Percentiles rank a stretch among this genome's conserved stretches.
phyloP scores from a whole-genome alignment of 2,797 vertebrate species.

The Brachyalestes nurse region DNA sequence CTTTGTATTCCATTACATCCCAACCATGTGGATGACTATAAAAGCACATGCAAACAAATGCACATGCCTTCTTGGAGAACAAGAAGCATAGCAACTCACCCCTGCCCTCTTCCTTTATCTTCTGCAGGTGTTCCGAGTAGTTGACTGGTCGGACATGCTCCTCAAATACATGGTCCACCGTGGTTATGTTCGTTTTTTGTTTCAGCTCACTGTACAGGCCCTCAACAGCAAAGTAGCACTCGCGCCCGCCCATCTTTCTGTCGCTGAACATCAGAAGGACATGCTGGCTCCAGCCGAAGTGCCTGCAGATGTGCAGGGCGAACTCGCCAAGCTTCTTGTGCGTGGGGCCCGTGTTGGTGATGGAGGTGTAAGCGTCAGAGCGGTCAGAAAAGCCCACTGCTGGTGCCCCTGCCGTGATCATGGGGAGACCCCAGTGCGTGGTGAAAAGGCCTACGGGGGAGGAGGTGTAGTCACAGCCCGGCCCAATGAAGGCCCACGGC shows the following conservation, averaged over 20 bases:
- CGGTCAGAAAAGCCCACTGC: constrained; percentile 81
- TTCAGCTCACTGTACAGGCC: constrained; percentile 82
- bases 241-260: constrained; percentile 79
- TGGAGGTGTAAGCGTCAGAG: constrained; percentile 73
- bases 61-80: not conserved
- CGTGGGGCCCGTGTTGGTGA: constrained; percentile 89
- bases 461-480: constrained; percentile 88
- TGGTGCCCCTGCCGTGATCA: constrained; percentile 88
- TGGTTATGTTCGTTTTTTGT: constrained; percentile 77
- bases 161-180: constrained; percentile 76
- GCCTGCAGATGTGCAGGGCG: constrained; percentile 80
- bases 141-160: constrained; percentile 72
- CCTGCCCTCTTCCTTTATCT: constrained; percentile 80
- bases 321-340: constrained; percentile 89
- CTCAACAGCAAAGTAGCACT: constrained; percentile 88
- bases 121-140: constrained; percentile 80
- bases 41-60: constrained; percentile 6
- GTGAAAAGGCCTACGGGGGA: constrained; percentile 89
- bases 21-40: not conserved
- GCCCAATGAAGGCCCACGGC: constrained; percentile 88
- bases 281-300: constrained; percentile 84
- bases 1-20: no score
- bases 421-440: constrained; percentile 87
- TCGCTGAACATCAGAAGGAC: constrained; percentile 86
- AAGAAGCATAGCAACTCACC: constrained; percentile 74